These are phyloP conservation scores for Probaryconus sp. DNA, from an alignment of 1,140 invertebrate genomes.

Conservation along the genomic window DNA sequence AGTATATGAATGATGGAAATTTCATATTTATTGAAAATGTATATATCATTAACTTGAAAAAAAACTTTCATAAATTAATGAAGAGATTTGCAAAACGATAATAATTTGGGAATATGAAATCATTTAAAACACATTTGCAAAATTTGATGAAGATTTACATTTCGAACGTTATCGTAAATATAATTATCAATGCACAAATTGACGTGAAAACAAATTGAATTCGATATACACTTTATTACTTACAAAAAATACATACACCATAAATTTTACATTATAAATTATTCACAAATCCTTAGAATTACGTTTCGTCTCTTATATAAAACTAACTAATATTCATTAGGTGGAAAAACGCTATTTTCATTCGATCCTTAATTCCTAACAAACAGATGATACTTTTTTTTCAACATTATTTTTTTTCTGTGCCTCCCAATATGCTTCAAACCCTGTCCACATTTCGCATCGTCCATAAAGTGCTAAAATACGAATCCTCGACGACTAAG, in stretches of 20 bases:
- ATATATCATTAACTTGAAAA: no score
- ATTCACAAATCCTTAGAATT: conserved; percentile 28
- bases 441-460: conserved; percentile 20
- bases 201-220: not conserved
- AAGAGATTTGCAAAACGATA: no score
- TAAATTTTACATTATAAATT: conserved; percentile 32
- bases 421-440: conserved; percentile 53
- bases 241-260: conserved; percentile 59
- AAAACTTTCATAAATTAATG: not conserved
- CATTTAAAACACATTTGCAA: no score
- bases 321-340: conserved; percentile 37
- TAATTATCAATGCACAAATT: no score
- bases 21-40: no score
- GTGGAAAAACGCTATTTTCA: conserved; percentile 26
- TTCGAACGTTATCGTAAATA: no score
- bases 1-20: no score
- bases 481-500: conserved; percentile 1
- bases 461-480: conserved; percentile 14
- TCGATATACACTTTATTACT: conserved; percentile 54
- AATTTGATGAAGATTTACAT: no score
- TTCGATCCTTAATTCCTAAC: not conserved
- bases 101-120: no score
- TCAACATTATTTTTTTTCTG: no score
- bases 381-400: conserved; percentile 13
- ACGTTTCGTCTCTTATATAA: conserved; percentile 27